phyloP scores from a whole-genome alignment of 2,113 vertebrate species.

The Ivindomyrus marchei region DNA sequence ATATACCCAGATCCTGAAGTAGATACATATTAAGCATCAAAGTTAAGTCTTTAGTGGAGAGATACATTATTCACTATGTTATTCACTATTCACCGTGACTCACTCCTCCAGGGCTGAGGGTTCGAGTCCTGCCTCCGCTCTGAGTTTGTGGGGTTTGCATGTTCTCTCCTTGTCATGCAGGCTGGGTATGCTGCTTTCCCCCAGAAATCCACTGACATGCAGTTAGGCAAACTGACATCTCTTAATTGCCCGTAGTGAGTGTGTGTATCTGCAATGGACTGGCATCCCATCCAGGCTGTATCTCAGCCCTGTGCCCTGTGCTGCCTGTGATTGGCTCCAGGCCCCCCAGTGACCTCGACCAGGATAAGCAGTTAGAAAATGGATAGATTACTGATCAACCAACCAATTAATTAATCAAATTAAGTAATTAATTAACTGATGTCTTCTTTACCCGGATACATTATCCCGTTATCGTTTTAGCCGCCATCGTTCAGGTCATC shows the following conservation, averaged over 20 bases:
- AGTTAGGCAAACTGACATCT: not conserved
- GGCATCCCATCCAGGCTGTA: not conserved
- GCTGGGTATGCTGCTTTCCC: not conserved
- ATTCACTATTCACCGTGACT: not conserved
- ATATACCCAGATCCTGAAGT: not conserved
- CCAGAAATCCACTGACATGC: not conserved
- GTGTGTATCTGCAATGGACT: not conserved
- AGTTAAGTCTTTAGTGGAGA: not conserved
- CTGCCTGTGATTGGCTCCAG: not conserved
- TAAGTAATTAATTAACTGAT: not conserved
- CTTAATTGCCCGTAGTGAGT: not conserved
- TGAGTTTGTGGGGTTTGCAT: not conserved
- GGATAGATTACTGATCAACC: not conserved
- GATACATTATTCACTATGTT: not conserved
- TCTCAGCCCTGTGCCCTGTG: not conserved
- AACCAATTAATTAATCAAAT: not conserved
- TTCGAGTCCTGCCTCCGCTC: not conserved
- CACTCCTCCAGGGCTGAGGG: not conserved
- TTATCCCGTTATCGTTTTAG: not conserved
- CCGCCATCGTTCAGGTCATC: not conserved
- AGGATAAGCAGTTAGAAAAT: not conserved
- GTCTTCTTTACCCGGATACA: not conserved
- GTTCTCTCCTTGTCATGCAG: not conserved
- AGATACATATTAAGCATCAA: not conserved
- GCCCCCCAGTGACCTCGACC: not conserved